Conservation (phyloP, 2,797 vertebrate species). For the Cuculus canorus region DNA sequence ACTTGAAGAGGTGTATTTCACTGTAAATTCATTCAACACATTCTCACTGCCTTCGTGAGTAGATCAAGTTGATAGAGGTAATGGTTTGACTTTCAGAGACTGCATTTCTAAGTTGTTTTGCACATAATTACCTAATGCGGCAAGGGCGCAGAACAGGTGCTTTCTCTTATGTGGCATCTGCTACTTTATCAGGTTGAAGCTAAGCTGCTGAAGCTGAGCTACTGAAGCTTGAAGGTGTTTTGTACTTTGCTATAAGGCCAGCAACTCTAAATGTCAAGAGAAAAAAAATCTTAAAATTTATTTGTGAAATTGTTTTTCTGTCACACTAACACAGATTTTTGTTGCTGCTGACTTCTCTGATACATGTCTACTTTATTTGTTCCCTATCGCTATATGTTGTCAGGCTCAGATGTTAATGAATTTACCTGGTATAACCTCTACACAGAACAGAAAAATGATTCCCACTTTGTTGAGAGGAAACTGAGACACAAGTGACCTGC, state of each 20-base stretch:
- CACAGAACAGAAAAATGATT: background rate
- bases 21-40: background rate
- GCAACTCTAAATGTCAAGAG: background rate
- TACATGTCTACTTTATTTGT: background rate
- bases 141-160: background rate
- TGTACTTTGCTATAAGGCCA: conserved; percentile 38
- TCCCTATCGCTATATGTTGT: background rate
- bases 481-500: background rate
- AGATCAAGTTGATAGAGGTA: background rate
- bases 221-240: conserved; percentile 1
- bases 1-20: background rate
- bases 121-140: background rate
- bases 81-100: background rate
- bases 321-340: background rate
- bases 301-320: background rate
- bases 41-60: background rate
- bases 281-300: background rate
- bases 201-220: conserved; percentile 5
- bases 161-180: background rate
- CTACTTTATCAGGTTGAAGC: background rate
- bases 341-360: background rate
- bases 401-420: background rate
- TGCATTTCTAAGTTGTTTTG: background rate
- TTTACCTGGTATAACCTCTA: background rate
- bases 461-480: conserved; percentile 32